Conservation (phyloP, 1,140 invertebrate species). For the Bemisia tabaci region DNA sequence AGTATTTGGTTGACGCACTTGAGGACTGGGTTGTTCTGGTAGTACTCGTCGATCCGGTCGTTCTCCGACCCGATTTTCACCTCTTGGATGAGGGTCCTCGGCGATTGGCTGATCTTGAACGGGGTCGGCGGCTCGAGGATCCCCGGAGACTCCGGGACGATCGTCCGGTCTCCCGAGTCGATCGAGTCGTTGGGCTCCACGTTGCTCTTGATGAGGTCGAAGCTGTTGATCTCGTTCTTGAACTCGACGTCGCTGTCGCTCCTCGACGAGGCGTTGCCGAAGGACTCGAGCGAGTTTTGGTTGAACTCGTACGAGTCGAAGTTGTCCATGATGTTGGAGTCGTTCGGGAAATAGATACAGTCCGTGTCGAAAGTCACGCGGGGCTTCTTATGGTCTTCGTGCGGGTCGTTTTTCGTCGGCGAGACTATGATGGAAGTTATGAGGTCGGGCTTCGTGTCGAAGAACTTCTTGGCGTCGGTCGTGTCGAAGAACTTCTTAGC, state of each 20-base stretch:
- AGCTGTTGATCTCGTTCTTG: not conserved
- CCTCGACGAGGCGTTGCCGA: not conserved
- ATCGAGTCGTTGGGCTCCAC: not conserved
- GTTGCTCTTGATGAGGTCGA: constrained; percentile 2
- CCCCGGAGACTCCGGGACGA: not conserved
- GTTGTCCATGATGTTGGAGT: not conserved
- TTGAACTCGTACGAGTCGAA: not conserved
- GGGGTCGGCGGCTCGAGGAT: not conserved
- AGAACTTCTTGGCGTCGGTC: not conserved
- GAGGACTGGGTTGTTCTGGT: constrained; percentile 53
- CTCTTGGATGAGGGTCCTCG: constrained; percentile 15
- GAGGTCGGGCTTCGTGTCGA: constrained; percentile 21
- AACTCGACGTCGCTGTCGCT: not conserved
- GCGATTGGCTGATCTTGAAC: constrained; percentile 6
- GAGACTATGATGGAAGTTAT: constrained; percentile 21
- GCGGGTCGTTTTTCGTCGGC: not conserved
- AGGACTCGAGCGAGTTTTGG: not conserved
- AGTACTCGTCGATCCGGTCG: constrained; percentile 14
- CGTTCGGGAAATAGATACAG: not conserved
- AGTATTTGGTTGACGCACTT: constrained; percentile 65
- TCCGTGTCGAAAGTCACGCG: not conserved
- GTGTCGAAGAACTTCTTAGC: too few relatives aligned
- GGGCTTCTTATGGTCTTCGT: not conserved
- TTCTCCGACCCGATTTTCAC: constrained; percentile 10
- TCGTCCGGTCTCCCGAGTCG: not conserved